A percentile compares a stretch with the other conserved stretches of the same genome.
Conservation (phyloP, 53 echinoderm and acorn worm genomes). For the Luidia sarsii region DNA sequence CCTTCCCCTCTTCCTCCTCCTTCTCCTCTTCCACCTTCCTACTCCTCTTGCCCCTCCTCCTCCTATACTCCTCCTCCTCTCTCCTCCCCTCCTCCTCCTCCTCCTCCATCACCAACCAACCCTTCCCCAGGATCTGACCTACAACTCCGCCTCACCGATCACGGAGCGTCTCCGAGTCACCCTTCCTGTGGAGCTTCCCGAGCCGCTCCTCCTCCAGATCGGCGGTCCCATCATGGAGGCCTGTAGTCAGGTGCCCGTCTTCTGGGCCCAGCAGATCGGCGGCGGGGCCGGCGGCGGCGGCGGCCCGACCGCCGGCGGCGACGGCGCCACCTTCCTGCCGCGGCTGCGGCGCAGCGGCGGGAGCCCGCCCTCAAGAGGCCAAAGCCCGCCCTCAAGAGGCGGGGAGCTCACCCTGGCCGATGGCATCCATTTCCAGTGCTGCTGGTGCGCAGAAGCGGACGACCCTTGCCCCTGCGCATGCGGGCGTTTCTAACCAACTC, state of each 20-base stretch:
- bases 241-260: constrained; percentile 20
- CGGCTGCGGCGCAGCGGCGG: constrained; percentile 14
- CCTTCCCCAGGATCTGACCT: constrained; percentile 25
- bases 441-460: constrained; percentile 41
- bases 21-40: too few relatives aligned
- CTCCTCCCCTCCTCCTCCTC: too few relatives aligned
- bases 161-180: constrained; percentile 23
- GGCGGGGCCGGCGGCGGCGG: background rate
- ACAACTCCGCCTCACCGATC: constrained; percentile 23
- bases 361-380: constrained; percentile 22
- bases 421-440: constrained; percentile 48
- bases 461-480: constrained; percentile 46
- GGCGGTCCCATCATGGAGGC: constrained; percentile 36
- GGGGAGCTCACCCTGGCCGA: constrained; percentile 16
- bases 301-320: constrained; percentile 15
- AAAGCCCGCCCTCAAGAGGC: too few relatives aligned
- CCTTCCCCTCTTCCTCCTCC: too few relatives aligned
- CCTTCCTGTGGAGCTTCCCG: constrained; percentile 20
- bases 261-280: constrained; percentile 47
- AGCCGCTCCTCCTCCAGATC: constrained; percentile 26
- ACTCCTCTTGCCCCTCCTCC: too few relatives aligned
- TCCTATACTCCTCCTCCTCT: too few relatives aligned
- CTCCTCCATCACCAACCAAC: too few relatives aligned
- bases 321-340: constrained; percentile 12
- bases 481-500: constrained; percentile 11